Evolutionary conservation across 2,888 invertebrate genomes (phyloP).

Genomic region (Dugesia japonica): DNA sequence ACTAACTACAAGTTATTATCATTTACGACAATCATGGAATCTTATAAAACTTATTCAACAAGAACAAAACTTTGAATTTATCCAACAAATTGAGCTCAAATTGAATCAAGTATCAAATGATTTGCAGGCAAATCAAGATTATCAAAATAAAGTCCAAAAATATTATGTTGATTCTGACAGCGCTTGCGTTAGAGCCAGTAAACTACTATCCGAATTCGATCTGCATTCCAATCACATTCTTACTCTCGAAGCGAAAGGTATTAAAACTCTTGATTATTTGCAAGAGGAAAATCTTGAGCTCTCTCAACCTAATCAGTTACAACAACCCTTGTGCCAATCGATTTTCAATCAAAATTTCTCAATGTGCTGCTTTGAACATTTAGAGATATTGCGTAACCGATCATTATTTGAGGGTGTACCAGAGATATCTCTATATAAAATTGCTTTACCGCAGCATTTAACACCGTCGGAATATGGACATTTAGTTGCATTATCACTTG

Average conservation of each 20-base stretch:
- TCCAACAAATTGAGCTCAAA: slow-evolving; percentile 37
- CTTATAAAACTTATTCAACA: slow-evolving; percentile 62
- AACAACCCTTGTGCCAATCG: slow-evolving; percentile 13
- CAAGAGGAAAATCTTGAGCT: not conserved
- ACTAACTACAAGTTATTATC: slow-evolving; percentile 47
- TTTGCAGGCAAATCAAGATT: slow-evolving; percentile 44
- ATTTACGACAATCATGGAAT: slow-evolving; percentile 60
- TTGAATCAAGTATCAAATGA: slow-evolving; percentile 30
- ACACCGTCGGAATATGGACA: slow-evolving; percentile 30
- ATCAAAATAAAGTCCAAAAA: slow-evolving; percentile 53
- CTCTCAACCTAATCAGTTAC: not conserved
- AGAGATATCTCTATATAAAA: slow-evolving; percentile 31
- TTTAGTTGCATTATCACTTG: slow-evolving; percentile 20
- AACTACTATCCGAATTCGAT: slow-evolving; percentile 56
- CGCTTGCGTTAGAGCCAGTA: slow-evolving; percentile 57
- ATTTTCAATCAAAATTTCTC: slow-evolving; percentile 55
- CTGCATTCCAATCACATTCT: slow-evolving; percentile 51
- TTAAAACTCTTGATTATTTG: slow-evolving; percentile 33
- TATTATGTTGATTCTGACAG: slow-evolving; percentile 54
- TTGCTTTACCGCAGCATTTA: slow-evolving; percentile 26
- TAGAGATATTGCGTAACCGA: slow-evolving; percentile 45
- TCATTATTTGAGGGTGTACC: slow-evolving; percentile 20
- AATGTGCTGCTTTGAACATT: slow-evolving; percentile 56
- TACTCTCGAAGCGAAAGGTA: slow-evolving; percentile 46
- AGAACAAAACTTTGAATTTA: slow-evolving; percentile 53